Percentiles rank a stretch among this genome's conserved stretches.
phyloP scores from a whole-genome alignment of 1,140 invertebrate species.

The Trachelipus rathkii region DNA sequence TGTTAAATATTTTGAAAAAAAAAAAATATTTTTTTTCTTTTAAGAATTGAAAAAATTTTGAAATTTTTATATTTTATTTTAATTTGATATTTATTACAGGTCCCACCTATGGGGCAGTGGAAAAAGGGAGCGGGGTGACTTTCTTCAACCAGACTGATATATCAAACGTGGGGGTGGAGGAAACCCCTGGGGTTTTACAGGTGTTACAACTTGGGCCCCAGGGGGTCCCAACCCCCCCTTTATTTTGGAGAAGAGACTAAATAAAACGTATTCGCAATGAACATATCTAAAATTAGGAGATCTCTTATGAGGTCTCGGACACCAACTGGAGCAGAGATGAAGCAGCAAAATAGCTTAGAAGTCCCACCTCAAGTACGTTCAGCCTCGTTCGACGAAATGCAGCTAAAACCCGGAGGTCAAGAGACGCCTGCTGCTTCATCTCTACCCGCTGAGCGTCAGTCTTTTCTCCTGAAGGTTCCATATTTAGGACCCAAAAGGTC shows the following conservation, averaged over 20 bases:
- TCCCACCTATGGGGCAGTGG: not conserved
- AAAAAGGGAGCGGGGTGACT: not conserved
- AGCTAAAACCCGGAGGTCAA: slow-evolving; percentile 65
- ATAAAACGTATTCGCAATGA: not conserved
- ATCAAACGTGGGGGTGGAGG: not conserved
- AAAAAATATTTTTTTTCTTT: too few relatives aligned
- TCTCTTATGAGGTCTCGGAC: slow-evolving; percentile 79
- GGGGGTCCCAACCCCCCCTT: not conserved
- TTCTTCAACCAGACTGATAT: not conserved
- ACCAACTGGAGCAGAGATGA: slow-evolving; percentile 81
- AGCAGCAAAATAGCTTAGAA: slow-evolving; percentile 80
- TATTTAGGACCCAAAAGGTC: slow-evolving; percentile 60
- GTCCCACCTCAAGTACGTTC: slow-evolving; percentile 80
- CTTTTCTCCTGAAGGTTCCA: slow-evolving; percentile 46
- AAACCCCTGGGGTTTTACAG: not conserved
- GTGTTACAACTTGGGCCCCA: not conserved
- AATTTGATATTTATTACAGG: not conserved
- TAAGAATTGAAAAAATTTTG: too few relatives aligned
- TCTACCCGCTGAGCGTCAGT: slow-evolving; percentile 45
- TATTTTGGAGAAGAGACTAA: not conserved
- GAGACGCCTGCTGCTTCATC: slow-evolving; percentile 48
- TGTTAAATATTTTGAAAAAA: too few relatives aligned
- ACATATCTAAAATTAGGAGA: slow-evolving; percentile 64
- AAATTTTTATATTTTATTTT: too few relatives aligned
- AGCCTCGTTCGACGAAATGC: slow-evolving; percentile 81